phyloP scores from a whole-genome alignment of 2,113 vertebrate genomes.

The Vidua macroura region DNA sequence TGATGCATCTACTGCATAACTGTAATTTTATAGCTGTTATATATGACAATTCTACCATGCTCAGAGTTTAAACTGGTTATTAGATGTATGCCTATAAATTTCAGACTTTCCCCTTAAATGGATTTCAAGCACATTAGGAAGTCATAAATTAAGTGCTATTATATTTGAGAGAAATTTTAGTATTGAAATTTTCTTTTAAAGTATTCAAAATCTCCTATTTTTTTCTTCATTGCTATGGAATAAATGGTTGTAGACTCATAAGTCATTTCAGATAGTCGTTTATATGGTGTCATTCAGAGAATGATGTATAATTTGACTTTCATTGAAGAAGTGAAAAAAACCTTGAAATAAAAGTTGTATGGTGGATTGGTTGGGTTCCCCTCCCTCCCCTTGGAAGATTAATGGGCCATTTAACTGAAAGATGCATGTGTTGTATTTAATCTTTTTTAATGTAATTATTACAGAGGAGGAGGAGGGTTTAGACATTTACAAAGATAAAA shows the following conservation, averaged over 20 bases:
- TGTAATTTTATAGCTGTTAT: slow-evolving; percentile 10
- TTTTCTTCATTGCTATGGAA: slow-evolving; percentile 31
- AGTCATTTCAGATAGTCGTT: slow-evolving; percentile 17
- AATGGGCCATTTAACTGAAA: slow-evolving; percentile 8
- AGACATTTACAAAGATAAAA: neutral
- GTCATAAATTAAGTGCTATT: slow-evolving; percentile 28
- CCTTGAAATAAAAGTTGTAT: neutral
- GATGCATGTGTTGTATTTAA: neutral
- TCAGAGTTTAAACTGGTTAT: slow-evolving; percentile 11
- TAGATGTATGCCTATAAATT: slow-evolving; percentile 22
- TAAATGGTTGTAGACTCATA: slow-evolving; percentile 32
- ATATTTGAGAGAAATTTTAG: slow-evolving; percentile 27
- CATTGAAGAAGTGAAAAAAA: neutral
- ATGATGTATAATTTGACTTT: slow-evolving; percentile 10
- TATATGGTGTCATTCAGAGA: neutral
- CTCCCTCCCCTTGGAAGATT: neutral
- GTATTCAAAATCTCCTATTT: slow-evolving; percentile 32
- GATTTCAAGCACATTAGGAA: slow-evolving; percentile 46
- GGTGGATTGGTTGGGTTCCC: neutral
- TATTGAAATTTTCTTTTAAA: slow-evolving; percentile 21
- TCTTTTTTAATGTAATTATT: neutral
- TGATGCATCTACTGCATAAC: neutral
- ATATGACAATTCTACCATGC: neutral
- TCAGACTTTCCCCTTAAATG: slow-evolving; percentile 12
- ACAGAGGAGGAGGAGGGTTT: neutral